Evolutionary conservation across 2,797 vertebrate species (phyloP).

Genomic region (Sebastiscus albofasciatus): DNA sequence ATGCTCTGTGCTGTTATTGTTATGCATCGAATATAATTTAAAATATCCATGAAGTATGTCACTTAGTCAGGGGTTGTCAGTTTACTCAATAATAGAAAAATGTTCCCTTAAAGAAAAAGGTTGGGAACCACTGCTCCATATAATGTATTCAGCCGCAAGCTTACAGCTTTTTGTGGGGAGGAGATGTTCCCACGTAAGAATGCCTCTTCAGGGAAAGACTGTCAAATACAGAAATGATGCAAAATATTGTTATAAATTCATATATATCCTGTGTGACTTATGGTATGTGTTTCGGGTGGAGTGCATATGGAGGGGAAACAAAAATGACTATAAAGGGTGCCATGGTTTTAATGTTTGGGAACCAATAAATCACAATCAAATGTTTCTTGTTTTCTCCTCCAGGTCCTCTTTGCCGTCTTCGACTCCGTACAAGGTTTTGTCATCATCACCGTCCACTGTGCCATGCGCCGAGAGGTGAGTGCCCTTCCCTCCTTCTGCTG

Average conservation of each 20-base stretch:
- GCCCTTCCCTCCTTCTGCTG: not conserved
- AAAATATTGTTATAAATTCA: not conserved
- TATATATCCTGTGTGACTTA: not conserved
- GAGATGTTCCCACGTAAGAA: not conserved
- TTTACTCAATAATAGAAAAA: no score
- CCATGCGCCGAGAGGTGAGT: constrained; percentile 95
- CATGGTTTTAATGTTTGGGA: not conserved
- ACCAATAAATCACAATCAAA: not conserved
- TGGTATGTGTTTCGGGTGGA: not conserved
- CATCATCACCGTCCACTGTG: constrained; percentile 97
- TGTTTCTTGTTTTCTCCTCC: constrained; percentile 71
- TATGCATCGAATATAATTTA: no score
- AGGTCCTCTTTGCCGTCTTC: constrained; percentile 97
- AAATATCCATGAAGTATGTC: no score
- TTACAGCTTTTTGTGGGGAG: not conserved
- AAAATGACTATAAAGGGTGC: not conserved
- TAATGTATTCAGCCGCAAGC: not conserved
- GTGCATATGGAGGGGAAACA: not conserved
- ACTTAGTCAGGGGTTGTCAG: no score
- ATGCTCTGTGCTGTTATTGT: no score
- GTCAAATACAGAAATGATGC: not conserved
- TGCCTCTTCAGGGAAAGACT: not conserved
- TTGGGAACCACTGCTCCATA: not conserved
- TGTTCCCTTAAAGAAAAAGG: no score
- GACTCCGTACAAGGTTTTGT: constrained; percentile 97